Conservation (phyloP, 2,888 invertebrate species). For the Alloplasta piceator region DNA sequence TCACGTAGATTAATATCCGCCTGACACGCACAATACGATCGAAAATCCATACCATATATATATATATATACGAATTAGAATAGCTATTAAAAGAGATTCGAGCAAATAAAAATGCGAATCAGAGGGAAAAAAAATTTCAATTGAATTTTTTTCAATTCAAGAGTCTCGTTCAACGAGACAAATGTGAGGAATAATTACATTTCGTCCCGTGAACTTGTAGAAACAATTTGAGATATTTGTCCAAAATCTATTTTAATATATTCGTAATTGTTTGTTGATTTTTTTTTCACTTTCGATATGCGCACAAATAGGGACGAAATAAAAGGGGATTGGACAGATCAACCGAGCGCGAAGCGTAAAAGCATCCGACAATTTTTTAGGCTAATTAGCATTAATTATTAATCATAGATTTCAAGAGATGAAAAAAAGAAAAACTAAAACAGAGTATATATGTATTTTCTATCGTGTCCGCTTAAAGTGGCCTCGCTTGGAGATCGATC, state of each 20-base stretch:
- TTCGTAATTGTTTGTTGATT: slow-evolving; percentile 53
- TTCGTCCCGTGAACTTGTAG: slow-evolving; percentile 41
- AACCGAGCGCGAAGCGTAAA: slow-evolving; percentile 42
- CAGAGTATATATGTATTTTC: slow-evolving; percentile 62
- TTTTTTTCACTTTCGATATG: slow-evolving; percentile 38
- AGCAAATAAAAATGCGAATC: slow-evolving; percentile 45
- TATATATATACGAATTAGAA: slow-evolving; percentile 19
- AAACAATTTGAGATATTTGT: slow-evolving; percentile 56
- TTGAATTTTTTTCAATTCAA: too few relatives aligned
- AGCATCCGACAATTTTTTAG: slow-evolving; percentile 56
- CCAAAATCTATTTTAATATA: slow-evolving; percentile 66
- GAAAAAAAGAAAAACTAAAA: slow-evolving; percentile 25
- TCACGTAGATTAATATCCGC: slow-evolving; percentile 78
- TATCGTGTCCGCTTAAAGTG: slow-evolving; percentile 30
- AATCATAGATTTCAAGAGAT: slow-evolving; percentile 10
- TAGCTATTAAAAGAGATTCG: slow-evolving; percentile 29
- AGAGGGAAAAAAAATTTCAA: too few relatives aligned
- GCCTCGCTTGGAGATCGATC: slow-evolving; percentile 35
- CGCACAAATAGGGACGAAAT: slow-evolving; percentile 35
- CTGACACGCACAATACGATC: slow-evolving; percentile 70
- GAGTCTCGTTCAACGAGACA: too few relatives aligned
- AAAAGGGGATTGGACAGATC: slow-evolving; percentile 13
- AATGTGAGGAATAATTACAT: too few relatives aligned
- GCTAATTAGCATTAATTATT: slow-evolving; percentile 49
- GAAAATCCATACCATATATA: slow-evolving; percentile 45